Percentiles rank a stretch among this genome's conserved stretches.
Conservation (phyloP, 2,888 invertebrate genomes). For the Desoria tigrina region DNA sequence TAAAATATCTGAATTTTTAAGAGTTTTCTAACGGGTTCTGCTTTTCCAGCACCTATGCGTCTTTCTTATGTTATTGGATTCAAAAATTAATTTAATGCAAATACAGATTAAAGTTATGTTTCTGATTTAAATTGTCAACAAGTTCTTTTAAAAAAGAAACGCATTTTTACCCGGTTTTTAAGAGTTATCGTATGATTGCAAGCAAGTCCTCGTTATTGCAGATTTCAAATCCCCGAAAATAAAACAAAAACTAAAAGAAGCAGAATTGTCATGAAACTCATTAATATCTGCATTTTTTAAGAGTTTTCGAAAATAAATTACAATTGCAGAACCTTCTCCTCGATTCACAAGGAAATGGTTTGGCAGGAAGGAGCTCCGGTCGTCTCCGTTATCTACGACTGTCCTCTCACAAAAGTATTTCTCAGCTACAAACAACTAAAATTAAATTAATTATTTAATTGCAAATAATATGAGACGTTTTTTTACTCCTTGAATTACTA, state of each 20-base stretch:
- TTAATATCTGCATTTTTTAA: background rate
- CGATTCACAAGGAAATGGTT: slow-evolving; percentile 62
- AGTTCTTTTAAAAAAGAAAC: background rate
- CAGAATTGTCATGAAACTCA: too few relatives aligned
- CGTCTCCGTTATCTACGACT: slow-evolving; percentile 66
- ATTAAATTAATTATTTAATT: too few relatives aligned
- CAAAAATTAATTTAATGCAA: background rate
- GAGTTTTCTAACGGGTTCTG: slow-evolving; percentile 28
- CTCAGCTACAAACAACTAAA: background rate
- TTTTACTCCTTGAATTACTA: background rate
- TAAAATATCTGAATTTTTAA: background rate
- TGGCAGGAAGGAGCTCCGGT: slow-evolving; percentile 73
- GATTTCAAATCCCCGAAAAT: too few relatives aligned
- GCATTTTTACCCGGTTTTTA: background rate
- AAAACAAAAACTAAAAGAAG: too few relatives aligned
- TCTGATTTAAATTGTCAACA: background rate
- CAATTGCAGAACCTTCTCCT: slow-evolving; percentile 29
- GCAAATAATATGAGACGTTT: background rate
- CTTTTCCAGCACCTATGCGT: slow-evolving; percentile 39
- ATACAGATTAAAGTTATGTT: background rate
- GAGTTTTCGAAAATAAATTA: background rate
- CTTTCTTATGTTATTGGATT: slow-evolving; percentile 36
- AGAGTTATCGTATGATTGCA: too few relatives aligned
- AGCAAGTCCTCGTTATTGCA: too few relatives aligned
- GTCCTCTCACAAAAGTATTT: slow-evolving; percentile 64